Base-by-base conservation (phyloP, 2,113 vertebrate genomes). In the Psittacula cyanocephala region DNA sequence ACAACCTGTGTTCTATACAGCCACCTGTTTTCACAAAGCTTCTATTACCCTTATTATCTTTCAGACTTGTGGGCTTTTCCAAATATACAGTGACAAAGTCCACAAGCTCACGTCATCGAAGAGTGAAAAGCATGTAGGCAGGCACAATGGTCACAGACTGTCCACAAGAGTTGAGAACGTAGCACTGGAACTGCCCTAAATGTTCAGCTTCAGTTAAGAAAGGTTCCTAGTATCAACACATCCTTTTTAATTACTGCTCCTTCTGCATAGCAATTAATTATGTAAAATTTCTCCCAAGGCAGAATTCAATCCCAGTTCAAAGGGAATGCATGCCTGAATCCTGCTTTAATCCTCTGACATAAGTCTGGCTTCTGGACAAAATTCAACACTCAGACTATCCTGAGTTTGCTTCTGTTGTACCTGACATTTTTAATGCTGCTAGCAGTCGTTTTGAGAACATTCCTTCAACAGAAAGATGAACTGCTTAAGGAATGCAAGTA, bases 201-300 rank as follows among this genome's bases (percentile, higher is more conserved):
- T 1, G 9, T 67, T 53, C 50, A 65, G 70, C 57, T 95, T 53
- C n/a, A 53, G 65, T 62, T 91, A 79, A 82, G 39, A 76, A 74
- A 69, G 3, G 43, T 12, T 79, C 75, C 79, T 11, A 37, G 63
- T 57, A 90, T 9, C 41, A 77, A 77, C 71, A 65, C 14, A 80
- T 79, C 72, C 79, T 69, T n/a, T 39, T 50, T 93, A 94, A 95
- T 95, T 88, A 91, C 37, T 57, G 62, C 39, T 75, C 43, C 16
- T 91, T 68, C 62, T 91, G 33, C 74, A 75, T 23, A 31, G 57
- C 20, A 75, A 75, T 81, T 84, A 15, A 67, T 84, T 29, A 82
- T 7, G 29, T 17, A 63, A 67, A 78, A 78, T 41, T 68, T 49
- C 69, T 93, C 85, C 75, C 71, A 82, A 79, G 81, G 90, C 81